A percentile compares a stretch with the other conserved stretches of the same genome.
These are phyloP conservation scores for Danio tinwini DNA, from an alignment of 2,797 vertebrate genomes.

Conservation along the genomic window DNA sequence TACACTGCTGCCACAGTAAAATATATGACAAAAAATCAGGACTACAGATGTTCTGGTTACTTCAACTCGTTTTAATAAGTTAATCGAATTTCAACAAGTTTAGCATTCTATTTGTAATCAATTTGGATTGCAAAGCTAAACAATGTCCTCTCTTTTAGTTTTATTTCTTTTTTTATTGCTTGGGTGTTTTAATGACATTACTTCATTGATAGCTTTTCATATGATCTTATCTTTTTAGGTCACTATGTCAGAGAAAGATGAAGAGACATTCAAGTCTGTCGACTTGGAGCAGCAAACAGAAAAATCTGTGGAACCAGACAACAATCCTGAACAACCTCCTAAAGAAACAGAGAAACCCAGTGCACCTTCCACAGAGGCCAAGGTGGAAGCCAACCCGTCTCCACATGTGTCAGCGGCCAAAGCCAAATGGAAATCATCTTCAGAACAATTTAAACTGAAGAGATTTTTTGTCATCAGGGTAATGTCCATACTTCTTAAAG, in stretches of 20 bases:
- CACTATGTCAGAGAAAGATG: conserved; percentile 68
- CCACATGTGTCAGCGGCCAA: background rate
- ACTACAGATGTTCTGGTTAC: too few relatives aligned
- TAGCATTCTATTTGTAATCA: too few relatives aligned
- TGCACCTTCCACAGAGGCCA: conserved; percentile 32
- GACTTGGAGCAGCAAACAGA: conserved; percentile 41
- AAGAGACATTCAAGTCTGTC: conserved; percentile 61
- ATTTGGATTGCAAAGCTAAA: too few relatives aligned
- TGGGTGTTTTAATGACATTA: background rate
- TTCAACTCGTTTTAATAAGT: too few relatives aligned
- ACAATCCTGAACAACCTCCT: background rate
- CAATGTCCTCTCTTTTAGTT: background rate
- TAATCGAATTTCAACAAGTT: too few relatives aligned
- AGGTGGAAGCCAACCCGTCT: background rate
- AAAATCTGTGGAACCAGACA: conserved; percentile 2
- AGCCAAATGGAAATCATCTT: conserved; percentile 44
- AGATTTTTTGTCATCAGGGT: conserved; percentile 82
- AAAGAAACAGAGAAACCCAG: background rate
- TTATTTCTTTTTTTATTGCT: background rate
- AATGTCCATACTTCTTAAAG: conserved; percentile 44
- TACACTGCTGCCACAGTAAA: too few relatives aligned
- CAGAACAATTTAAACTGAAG: conserved; percentile 69
- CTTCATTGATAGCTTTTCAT: background rate
- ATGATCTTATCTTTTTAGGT: background rate
- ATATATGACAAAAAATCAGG: too few relatives aligned